Evolutionary conservation across 2,797 vertebrate species (phyloP), one percentile per base, ranked within the genome.

Genomic region (Lagodon rhomboides): DNA sequence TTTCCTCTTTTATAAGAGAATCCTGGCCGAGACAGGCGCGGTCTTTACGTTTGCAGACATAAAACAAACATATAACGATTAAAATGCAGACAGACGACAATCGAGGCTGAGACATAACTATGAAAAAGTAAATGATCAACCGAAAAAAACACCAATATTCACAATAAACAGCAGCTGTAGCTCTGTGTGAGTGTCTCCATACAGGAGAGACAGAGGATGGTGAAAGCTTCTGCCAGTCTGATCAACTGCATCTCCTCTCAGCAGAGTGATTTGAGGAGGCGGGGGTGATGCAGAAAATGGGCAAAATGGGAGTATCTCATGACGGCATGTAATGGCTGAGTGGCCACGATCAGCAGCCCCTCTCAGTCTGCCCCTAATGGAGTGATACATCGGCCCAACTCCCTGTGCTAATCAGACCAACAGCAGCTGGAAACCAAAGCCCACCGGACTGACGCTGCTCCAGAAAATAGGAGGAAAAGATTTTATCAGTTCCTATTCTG

Each of bases 281-380:
- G 13, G 15, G 12, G 22, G 30, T n/a, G 50, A 7, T 43, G 49
- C 34, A 63, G 58, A 75, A 74, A 77, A 77, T 68, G 58, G 56
- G 63, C 20, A 20, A 53, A 79, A 60, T 73, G 50, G 62, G 50
- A 69, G 59, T 75, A 84, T 83, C 69, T 68, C 63, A 84, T 77
- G 82, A 56, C 58, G 4, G n/a, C 27, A 44, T 66, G 77, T 84
- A 75, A 82, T 66, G 76, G 73, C 59, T 75, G 82, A 83, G 62
- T 73, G 25, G 65, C 43, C 43, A 20, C 41, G 17, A 75, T 85
- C 49, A 85, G 80, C 76, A 41, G 71, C 47, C 63, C 17, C 50
- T 75, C 59, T 64, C 56, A 7, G 30, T 75, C 77, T 69, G 78
- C 46, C 61, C 11, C 75, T 80, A 80, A 85, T 82, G 77, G 68